These are phyloP conservation scores for Himantopus leucocephalus DNA, from an alignment of 2,113 vertebrate genomes.

Conservation along the genomic window DNA sequence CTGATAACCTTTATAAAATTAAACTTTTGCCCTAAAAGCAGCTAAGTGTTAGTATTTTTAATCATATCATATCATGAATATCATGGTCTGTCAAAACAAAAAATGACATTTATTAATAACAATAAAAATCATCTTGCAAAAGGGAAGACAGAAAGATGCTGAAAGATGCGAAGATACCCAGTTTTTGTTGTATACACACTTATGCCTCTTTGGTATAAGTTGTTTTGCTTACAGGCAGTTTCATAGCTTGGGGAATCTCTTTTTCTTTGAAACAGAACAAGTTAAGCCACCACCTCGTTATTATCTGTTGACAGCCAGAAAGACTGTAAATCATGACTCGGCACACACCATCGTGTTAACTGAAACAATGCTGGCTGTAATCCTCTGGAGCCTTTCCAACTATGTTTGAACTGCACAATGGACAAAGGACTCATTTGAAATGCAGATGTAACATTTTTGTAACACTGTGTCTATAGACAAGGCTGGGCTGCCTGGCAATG, in stretches of 20 bases:
- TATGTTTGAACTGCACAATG: constrained; percentile 10
- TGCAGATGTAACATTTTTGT: constrained; percentile 53
- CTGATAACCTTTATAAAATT: not conserved
- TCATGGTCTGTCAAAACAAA: not conserved
- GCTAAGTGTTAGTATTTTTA: not conserved
- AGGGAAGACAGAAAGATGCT: not conserved
- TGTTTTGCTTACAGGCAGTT: not conserved
- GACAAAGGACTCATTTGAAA: constrained; percentile 63
- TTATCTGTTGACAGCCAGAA: not conserved
- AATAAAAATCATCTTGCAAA: not conserved
- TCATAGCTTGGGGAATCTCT: not conserved
- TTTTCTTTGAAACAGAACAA: not conserved
- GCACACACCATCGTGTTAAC: not conserved
- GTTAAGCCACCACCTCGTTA: not conserved
- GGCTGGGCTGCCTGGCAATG: not conserved
- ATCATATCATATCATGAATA: not conserved
- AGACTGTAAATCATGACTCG: not conserved
- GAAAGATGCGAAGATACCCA: not conserved
- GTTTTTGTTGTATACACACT: not conserved
- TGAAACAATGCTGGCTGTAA: constrained; percentile 1
- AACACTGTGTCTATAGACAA: constrained; percentile 24
- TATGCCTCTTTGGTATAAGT: not conserved
- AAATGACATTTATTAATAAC: not conserved
- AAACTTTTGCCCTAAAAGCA: not conserved
- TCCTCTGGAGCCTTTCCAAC: constrained; percentile 20